Evolutionary conservation across 2,797 vertebrate species (phyloP), one percentile per base, ranked within the genome.

Genomic region (Ptychadena robeensis): DNA sequence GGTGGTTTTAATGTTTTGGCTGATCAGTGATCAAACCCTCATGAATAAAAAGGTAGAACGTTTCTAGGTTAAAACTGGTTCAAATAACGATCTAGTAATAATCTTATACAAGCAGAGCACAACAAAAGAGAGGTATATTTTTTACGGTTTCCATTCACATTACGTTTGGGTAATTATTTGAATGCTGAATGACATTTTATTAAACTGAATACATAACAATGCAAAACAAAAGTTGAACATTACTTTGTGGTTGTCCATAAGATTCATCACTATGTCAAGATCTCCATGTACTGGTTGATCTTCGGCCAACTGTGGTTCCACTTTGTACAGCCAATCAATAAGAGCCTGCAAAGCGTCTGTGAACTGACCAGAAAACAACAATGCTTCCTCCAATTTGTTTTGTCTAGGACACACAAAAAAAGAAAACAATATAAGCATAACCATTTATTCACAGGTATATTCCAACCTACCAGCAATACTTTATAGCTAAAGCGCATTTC

Each of bases 181-280:
- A 61, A n/a, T 59, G 3, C 9, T 10, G 57, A 59, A 61, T 25
- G 8, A 12, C 9, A 28, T 2, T 61, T 61, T 61, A 28, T 28
- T 28, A 10, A 10, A 61, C 8, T 27, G 25, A 10, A 61, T 27
- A 61, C 12, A 61, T 61, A 28, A 61, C 59, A 61, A 53, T 22
- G n/a, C 4, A 61, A 28, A 61, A 61, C 9, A 61, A 14, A 72
- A 32, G 38, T 34, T 57, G 6, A 65, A 30, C 4, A 73, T 68
- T 96, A 99, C 98, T 96, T 99, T 99, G 92, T 99, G 98, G 90
- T 94, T 99, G 89, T 99, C 97, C 9, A 98, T 98, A 87, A 99
- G 91, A 87, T 99, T 98, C 91, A 99, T 96, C 82, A 99, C 96
- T 86, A 99, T 94, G 92, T 99, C 98, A 38, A 98, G 95, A 90